Evolutionary conservation across 2,797 vertebrate species (phyloP).

Genomic region (Spizella passerina): DNA sequence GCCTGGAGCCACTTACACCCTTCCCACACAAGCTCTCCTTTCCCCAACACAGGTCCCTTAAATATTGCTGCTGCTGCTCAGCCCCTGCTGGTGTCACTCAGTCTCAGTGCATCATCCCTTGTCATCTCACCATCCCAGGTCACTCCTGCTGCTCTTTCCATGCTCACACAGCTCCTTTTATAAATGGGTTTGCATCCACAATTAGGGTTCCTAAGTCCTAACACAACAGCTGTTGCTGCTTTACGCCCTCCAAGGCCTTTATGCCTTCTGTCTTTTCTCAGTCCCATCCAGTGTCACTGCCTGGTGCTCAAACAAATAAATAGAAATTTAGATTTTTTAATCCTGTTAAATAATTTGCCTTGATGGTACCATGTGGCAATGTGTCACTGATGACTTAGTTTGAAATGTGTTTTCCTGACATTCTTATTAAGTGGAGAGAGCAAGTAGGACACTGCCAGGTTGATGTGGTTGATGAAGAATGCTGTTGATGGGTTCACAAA

Average conservation of each 20-base stretch:
- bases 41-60: neutral
- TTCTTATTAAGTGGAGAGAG: neutral
- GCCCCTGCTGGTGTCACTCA: neutral
- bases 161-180: neutral
- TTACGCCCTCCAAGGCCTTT: neutral
- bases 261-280: neutral
- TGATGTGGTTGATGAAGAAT: neutral
- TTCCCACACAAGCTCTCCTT: neutral
- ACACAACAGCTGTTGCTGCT: neutral
- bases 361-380: neutral
- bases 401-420: conserved; percentile 17
- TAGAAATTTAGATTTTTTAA: neutral
- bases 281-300: neutral
- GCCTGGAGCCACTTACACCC: neutral
- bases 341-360: neutral
- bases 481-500: conserved; percentile 36
- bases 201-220: neutral
- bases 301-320: neutral
- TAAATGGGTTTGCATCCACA: neutral
- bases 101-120: neutral
- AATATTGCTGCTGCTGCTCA: neutral
- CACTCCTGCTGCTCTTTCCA: neutral
- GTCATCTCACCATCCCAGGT: neutral
- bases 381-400: neutral
- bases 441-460: neutral